Percentiles rank a stretch among this genome's conserved stretches.
Conservation (phyloP, 1,140 invertebrate species). For the Nephila pilipes region DNA sequence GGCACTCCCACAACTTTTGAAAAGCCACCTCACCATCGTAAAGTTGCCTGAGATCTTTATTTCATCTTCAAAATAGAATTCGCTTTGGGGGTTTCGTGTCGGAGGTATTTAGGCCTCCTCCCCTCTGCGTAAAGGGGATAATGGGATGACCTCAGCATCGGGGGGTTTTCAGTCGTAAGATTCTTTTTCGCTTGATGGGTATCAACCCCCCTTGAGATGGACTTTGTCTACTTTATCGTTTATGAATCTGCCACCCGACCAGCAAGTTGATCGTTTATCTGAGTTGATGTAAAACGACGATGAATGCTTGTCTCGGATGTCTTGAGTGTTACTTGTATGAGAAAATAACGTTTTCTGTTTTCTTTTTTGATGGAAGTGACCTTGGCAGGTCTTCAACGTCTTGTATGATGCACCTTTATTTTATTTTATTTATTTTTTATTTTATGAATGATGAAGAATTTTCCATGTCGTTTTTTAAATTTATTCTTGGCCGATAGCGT, state of each 20-base stretch:
- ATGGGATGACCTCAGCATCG: constrained; percentile 12
- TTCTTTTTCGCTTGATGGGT: not conserved
- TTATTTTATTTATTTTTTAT: not conserved
- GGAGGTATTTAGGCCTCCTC: constrained; percentile 4
- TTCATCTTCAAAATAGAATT: not conserved
- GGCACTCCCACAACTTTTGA: constrained; percentile 5
- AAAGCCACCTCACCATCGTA: not conserved
- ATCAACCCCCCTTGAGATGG: not conserved
- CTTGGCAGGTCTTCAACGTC: no score
- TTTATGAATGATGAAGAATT: not conserved
- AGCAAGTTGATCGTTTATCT: constrained; percentile 20
- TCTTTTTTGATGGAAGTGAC: no score
- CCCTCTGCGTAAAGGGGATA: not conserved
- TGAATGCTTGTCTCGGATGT: not conserved
- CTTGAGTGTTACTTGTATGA: not conserved
- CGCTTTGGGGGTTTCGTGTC: not conserved
- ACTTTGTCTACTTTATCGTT: constrained; percentile 40
- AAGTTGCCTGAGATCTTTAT: constrained; percentile 20
- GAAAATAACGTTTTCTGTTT: not conserved
- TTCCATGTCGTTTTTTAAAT: not conserved
- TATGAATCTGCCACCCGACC: not conserved
- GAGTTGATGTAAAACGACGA: constrained; percentile 17
- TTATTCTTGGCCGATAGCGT: not conserved
- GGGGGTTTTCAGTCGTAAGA: not conserved
- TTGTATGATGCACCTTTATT: not conserved